Evolutionary conservation across 2,888 invertebrate species (phyloP), one percentile per base, ranked within the genome.

Genomic region (Plebejus melissa): DNA sequence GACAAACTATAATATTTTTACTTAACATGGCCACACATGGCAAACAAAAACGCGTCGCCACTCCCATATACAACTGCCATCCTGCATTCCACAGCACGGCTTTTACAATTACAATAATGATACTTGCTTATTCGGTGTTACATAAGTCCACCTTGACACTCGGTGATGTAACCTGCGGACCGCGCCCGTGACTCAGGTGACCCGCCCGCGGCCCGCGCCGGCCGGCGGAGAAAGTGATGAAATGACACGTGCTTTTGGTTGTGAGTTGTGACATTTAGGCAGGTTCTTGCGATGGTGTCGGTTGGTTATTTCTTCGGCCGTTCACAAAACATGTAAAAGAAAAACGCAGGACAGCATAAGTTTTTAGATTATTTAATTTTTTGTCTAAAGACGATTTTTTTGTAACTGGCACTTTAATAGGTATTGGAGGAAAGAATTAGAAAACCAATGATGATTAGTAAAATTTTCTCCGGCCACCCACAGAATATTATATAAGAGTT

Each of bases 101-200:
- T 65, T 16, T 65, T 32, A 65, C 65, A 65, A 32, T 36, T 36
- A 65, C 60, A 60, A 60, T 60, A 58, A 58, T 58, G 22, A 28
- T 69, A 41, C 36, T 41, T 7, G 41, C n/a, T 6, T 41, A 70
- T 70, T 70, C 38, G 38, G 38, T 70, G 41, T 70, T 70, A 70
- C 41, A 22, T 70, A 41, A 70, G 38, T 41, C 5, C 70, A 70
- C 70, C 70, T 70, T 70, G 70, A 70, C 70, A 70, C 70, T 41
- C 70, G 32, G 70, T 70, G 38, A n/a, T 41, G 70, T 22, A 70
- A 70, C 38, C 38, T 36, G 41, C 70, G 70, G 70, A 11, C 41
- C 41, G 70, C 22, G 70, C 41, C 70, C 70, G 41, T 70, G 41
- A 70, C 38, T 70, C 70, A 70, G 32, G 65, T 41, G 70, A 70